These are phyloP conservation scores for Erynnis tages DNA, from an alignment of 2,888 invertebrate species.

Conservation along the genomic window DNA sequence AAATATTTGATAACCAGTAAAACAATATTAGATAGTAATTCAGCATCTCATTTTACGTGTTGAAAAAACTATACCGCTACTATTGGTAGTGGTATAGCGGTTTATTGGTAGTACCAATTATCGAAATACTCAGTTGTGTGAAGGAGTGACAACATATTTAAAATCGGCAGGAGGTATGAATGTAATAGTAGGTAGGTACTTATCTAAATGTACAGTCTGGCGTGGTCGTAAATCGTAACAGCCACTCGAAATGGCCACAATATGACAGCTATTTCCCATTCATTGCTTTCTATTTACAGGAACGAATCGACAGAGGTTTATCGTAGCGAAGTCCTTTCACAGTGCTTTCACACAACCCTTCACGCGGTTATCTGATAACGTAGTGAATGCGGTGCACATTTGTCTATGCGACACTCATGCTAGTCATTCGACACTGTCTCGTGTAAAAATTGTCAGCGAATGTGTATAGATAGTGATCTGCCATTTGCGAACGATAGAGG, in stretches of 20 bases:
- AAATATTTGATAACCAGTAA: too few species aligned
- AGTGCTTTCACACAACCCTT: conserved; percentile 74
- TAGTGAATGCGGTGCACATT: conserved; percentile 73
- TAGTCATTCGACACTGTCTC: conserved; percentile 65
- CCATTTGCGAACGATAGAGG: conserved; percentile 53
- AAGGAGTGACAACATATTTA: too few species aligned
- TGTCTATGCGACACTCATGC: conserved; percentile 72
- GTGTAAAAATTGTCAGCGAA: conserved; percentile 79
- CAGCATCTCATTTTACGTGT: too few species aligned
- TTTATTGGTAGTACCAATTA: too few species aligned
- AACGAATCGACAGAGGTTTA: conserved; percentile 74
- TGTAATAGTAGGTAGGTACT: too few species aligned
- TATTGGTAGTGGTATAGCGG: too few species aligned
- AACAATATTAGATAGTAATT: too few species aligned
- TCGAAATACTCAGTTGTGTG: too few species aligned
- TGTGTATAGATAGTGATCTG: conserved; percentile 75
- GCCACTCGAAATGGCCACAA: conserved; percentile 24
- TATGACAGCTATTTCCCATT: conserved; percentile 70
- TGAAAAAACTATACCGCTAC: too few species aligned
- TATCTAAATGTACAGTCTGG: too few species aligned
- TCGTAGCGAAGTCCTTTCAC: conserved; percentile 66
- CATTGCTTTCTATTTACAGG: conserved; percentile 68
- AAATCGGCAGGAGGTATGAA: too few species aligned
- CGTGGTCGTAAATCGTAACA: conserved; percentile 17
- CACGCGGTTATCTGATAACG: conserved; percentile 73